Percentiles rank a stretch among this genome's conserved stretches.
phyloP scores from a whole-genome alignment of 2,888 invertebrate species.

The Cephus pygmeus region DNA sequence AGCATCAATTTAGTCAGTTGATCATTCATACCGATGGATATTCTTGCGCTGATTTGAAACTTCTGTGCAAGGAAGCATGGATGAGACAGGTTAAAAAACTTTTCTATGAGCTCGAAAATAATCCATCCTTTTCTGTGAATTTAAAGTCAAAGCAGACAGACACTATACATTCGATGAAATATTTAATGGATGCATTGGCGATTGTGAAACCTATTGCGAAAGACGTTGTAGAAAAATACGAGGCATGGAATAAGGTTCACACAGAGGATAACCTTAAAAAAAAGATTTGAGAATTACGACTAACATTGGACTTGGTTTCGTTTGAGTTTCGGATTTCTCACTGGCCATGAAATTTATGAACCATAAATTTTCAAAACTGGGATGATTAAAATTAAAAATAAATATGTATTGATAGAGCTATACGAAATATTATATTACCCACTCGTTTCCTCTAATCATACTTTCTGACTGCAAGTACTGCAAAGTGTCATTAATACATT shows the following conservation, averaged over 20 bases:
- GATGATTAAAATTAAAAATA: too few relatives aligned
- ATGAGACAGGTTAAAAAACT: slow-evolving; percentile 83
- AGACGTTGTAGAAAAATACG: slow-evolving; percentile 70
- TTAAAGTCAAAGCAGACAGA: slow-evolving; percentile 31
- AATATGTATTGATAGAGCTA: too few relatives aligned
- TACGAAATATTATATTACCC: too few relatives aligned
- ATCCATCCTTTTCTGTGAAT: slow-evolving; percentile 9
- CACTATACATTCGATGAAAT: slow-evolving; percentile 53
- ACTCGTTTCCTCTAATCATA: too few relatives aligned
- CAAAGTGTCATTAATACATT: too few relatives aligned
- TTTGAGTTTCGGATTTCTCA: too few relatives aligned
- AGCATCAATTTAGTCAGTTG: slow-evolving; percentile 67
- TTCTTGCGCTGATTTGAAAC: slow-evolving; percentile 88
- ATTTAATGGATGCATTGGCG: slow-evolving; percentile 69
- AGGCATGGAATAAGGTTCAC: slow-evolving; percentile 70
- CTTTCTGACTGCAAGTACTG: too few relatives aligned
- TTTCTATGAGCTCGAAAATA: slow-evolving; percentile 67
- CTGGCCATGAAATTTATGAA: too few relatives aligned
- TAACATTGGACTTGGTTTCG: too few relatives aligned
- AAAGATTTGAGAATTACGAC: accelerated
- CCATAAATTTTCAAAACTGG: too few relatives aligned
- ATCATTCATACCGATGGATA: slow-evolving; percentile 77
- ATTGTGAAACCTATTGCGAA: slow-evolving; percentile 73
- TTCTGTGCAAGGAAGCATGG: slow-evolving; percentile 89
- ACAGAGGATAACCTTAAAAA: too few relatives aligned